Evolutionary conservation across 2,113 vertebrate genomes (phyloP).

Genomic region (Pionites leucogaster): DNA sequence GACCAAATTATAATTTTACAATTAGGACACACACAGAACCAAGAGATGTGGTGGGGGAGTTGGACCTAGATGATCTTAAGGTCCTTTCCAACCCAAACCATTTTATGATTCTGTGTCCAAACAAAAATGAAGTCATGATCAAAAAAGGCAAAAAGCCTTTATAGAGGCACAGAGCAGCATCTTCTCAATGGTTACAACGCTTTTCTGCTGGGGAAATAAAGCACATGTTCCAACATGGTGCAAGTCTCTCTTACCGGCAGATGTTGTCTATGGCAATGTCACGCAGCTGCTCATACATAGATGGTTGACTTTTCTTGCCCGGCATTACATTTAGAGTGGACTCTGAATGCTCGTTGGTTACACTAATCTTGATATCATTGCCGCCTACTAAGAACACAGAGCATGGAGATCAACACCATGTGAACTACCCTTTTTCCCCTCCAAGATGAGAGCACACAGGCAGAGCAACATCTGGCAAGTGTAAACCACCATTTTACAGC

Average conservation of each 20-base stretch:
- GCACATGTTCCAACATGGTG: fast-evolving
- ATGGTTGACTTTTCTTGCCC: conserved; percentile 88
- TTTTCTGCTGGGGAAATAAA: neutral
- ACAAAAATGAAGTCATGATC: neutral
- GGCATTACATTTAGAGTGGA: conserved; percentile 85
- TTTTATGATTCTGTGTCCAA: neutral
- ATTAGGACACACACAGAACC: neutral
- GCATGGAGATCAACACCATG: neutral
- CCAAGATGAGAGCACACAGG: neutral
- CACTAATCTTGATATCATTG: conserved; percentile 92
- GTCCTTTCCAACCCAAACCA: neutral
- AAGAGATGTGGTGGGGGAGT: neutral
- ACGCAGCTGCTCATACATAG: conserved; percentile 96
- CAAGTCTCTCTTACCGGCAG: conserved; percentile 82
- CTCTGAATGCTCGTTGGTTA: conserved; percentile 92
- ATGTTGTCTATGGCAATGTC: conserved; percentile 97
- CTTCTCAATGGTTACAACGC: neutral
- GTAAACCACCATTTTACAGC: neutral
- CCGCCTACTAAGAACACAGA: conserved; percentile 69
- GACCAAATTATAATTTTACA: neutral
- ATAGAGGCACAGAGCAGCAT: neutral
- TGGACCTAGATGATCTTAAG: neutral
- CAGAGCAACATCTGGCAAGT: neutral
- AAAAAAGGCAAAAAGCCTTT: neutral
- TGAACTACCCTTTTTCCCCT: neutral